These are phyloP conservation scores for Caenorhabditis panamensis DNA, from an alignment of 2,888 invertebrate genomes.

Conservation along the genomic window DNA sequence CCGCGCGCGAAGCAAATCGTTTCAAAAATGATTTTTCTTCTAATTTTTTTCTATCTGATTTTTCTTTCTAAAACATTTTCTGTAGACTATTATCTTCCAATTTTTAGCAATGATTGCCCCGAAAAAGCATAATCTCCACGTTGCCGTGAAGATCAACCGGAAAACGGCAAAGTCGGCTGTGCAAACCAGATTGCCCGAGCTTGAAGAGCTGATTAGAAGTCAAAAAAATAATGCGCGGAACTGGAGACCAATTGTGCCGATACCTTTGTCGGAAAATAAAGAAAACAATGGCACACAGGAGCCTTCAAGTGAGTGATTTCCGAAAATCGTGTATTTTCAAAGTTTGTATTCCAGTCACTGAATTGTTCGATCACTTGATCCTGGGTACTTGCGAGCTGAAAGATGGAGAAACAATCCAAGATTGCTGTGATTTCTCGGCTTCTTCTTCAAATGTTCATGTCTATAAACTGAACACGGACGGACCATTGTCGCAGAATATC, in stretches of 20 bases:
- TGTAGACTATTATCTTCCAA: too few relatives aligned
- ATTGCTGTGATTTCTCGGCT: slow-evolving; percentile 6
- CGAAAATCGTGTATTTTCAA: too few relatives aligned
- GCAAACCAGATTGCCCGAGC: slow-evolving; percentile 30
- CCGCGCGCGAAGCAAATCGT: slow-evolving; percentile 4
- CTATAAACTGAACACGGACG: slow-evolving; percentile 70
- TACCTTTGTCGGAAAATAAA: neutral
- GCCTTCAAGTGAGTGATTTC: neutral
- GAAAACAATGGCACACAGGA: neutral
- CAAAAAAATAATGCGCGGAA: slow-evolving; percentile 25
- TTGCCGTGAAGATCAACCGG: slow-evolving; percentile 63
- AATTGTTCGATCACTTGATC: slow-evolving; percentile 39
- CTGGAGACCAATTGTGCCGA: slow-evolving; percentile 39
- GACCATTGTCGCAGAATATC: slow-evolving; percentile 50
- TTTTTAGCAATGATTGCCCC: too few relatives aligned
- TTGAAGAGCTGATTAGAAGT: slow-evolving; percentile 26
- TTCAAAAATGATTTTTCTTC: slow-evolving; percentile 9
- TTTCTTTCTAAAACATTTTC: neutral
- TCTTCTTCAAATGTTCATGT: slow-evolving; percentile 59
- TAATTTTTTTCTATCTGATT: neutral
- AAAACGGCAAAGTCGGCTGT: slow-evolving; percentile 63
- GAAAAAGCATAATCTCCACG: slow-evolving; percentile 46
- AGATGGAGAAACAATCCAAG: slow-evolving; percentile 50
- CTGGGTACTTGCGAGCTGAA: slow-evolving; percentile 44
- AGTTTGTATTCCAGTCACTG: slow-evolving; percentile 21